Percentiles rank a stretch among this genome's conserved stretches.
These are phyloP conservation scores for Patiria miniata DNA, from an alignment of 35 echinoderm and acorn worm genomes.

Conservation along the genomic window DNA sequence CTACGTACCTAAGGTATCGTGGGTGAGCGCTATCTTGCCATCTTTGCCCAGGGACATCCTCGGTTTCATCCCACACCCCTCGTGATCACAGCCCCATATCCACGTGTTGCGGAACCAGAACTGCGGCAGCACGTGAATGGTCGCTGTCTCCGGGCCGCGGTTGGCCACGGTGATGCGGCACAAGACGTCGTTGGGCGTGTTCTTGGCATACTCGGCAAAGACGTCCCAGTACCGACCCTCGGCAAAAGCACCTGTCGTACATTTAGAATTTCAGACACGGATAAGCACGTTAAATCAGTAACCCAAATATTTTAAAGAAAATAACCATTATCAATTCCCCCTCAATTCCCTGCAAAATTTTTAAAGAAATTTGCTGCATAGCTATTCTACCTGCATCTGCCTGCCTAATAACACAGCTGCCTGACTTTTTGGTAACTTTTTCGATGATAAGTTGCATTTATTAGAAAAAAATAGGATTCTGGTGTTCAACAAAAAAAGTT, in stretches of 20 bases:
- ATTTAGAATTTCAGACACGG: no score
- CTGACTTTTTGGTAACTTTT: no score
- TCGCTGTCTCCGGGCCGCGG: slow-evolving; percentile 88
- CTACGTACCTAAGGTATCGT: slow-evolving; percentile 82
- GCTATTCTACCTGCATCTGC: no score
- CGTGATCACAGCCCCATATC: slow-evolving; percentile 98
- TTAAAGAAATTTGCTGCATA: no score
- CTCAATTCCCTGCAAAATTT: background rate
- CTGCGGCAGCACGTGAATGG: slow-evolving; percentile 90
- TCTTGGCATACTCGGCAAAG: slow-evolving; percentile 95
- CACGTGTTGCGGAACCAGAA: slow-evolving; percentile 95
- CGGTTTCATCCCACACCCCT: slow-evolving; percentile 95
- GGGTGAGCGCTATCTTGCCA: slow-evolving; percentile 69
- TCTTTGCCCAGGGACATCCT: slow-evolving; percentile 79
- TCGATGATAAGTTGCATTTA: no score
- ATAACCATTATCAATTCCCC: background rate
- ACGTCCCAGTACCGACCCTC: slow-evolving; percentile 95
- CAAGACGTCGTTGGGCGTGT: slow-evolving; percentile 89
- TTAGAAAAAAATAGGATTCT: no score
- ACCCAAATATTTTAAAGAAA: no score
- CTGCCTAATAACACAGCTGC: no score
- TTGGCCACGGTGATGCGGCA: slow-evolving; percentile 92
- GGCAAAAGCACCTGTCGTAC: slow-evolving; percentile 75
- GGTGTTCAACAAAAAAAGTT: no score
- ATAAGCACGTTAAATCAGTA: no score